Base-by-base conservation (phyloP, 2,888 invertebrate species). In the Morpho helenor region DNA sequence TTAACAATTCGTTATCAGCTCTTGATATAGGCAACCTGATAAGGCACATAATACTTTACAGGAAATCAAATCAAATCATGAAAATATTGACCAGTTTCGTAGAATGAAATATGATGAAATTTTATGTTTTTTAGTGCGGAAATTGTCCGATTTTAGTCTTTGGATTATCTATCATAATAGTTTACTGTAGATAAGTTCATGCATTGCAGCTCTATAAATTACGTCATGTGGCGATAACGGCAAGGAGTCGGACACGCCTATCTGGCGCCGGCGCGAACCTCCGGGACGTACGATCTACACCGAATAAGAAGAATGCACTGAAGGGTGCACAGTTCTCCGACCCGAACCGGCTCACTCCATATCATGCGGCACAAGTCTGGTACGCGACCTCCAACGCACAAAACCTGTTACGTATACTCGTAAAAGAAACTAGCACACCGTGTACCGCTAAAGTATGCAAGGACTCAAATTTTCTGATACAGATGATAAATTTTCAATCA, bases 301-400 rank as follows among this genome's bases (percentile, higher is more conserved):
- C 43, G 72, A 75, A 77, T 80, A 60, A 62, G 64, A 83, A 80
- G 80, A 87, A 84, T 82, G 80, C 76, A 79, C 76, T 73, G 72
- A 75, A 80, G 76, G 78, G 76, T 79, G 75, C 69, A 75, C 73
- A 69, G 75, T 74, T 76, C 73, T 74, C 77, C 75, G 68, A 75
- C 66, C 75, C 72, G 73, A 74, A 78, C 77, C 82, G 76, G 80
- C 76, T 76, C 80, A 74, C 75, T 82, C 79, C 79, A 87, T 80
- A 88, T 87, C 68, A 68, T 69, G 85, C 85, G 86, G 84, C 74
- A 82, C 82, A 75, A 82, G 84, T 86, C 86, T 84, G 84, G 84
- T 86, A 80, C 76, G 75, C 84, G 88, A 82, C 88, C 87, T 87
- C 87, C 82, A 82, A 82, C 84, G 80, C 85, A 84, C 82, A 75